Conservation (phyloP, 2,797 vertebrate species). For the Acridotheres tristis region DNA sequence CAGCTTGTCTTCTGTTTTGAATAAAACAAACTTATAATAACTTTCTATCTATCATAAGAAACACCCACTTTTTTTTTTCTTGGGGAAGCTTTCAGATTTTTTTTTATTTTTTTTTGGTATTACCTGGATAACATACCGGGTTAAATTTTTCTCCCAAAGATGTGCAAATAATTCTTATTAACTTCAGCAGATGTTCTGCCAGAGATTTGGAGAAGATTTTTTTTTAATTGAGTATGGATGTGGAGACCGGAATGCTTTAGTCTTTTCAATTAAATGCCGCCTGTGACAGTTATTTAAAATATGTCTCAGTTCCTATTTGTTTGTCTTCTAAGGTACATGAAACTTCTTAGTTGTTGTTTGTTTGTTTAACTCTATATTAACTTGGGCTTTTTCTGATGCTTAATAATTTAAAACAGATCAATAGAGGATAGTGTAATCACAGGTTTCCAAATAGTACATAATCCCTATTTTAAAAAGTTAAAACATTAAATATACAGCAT, state of each 20-base stretch:
- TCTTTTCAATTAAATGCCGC: neutral
- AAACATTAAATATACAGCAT: neutral
- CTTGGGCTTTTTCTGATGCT: neutral
- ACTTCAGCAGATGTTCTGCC: neutral
- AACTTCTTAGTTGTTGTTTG: neutral
- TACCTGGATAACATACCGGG: neutral
- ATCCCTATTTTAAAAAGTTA: neutral
- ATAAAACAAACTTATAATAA: slow-evolving; percentile 45
- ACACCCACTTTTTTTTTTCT: neutral
- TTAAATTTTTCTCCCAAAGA: neutral
- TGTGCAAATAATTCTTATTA: neutral
- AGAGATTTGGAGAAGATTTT: neutral
- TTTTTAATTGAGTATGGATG: neutral
- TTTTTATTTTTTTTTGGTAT: neutral
- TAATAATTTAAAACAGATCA: neutral
- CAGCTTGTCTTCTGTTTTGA: slow-evolving; percentile 61
- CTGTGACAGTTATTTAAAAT: neutral
- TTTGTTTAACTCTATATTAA: neutral
- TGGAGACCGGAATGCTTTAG: neutral
- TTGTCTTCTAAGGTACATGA: neutral
- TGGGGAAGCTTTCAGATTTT: slow-evolving; percentile 2
- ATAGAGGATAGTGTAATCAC: neutral
- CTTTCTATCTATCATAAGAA: slow-evolving; percentile 6
- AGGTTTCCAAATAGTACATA: neutral
- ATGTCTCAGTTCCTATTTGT: neutral